A percentile compares a stretch with the other conserved stretches of the same genome.
These are phyloP conservation scores for Macquaria australasica DNA, from an alignment of 2,113 vertebrate genomes.

Conservation along the genomic window DNA sequence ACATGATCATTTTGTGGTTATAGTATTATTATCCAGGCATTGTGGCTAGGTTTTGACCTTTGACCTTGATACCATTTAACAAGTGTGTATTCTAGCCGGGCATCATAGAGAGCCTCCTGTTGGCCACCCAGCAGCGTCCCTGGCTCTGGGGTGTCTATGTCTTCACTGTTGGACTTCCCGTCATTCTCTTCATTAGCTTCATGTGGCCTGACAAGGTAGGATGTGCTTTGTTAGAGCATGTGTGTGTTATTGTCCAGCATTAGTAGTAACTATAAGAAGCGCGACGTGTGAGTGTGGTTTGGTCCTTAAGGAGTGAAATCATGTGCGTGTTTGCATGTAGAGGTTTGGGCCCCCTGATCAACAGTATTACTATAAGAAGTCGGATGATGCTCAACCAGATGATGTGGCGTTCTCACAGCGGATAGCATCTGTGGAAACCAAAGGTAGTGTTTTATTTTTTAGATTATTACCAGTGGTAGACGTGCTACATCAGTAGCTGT, in stretches of 20 bases:
- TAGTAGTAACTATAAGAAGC: background rate
- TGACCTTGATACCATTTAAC: too few species aligned
- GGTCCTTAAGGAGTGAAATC: conserved; percentile 24
- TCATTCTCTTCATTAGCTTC: conserved; percentile 85
- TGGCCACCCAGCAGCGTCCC: conserved; percentile 78
- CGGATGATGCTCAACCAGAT: conserved; percentile 81
- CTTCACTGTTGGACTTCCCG: conserved; percentile 84
- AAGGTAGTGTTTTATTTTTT: conserved; percentile 24
- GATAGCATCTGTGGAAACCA: background rate
- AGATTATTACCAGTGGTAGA: background rate
- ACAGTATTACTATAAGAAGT: conserved; percentile 86
- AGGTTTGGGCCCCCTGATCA: conserved; percentile 84
- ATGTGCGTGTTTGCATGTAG: conserved; percentile 60
- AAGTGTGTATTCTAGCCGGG: conserved; percentile 62
- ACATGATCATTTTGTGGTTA: background rate
- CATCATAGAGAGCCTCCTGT: conserved; percentile 75
- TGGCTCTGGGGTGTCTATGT: conserved; percentile 87
- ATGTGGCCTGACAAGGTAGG: conserved; percentile 87
- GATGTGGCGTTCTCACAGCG: conserved; percentile 27
- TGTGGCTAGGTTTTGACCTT: background rate
- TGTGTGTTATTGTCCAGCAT: background rate
- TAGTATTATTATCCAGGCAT: background rate
- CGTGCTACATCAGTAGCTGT: background rate
- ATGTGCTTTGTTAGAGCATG: background rate
- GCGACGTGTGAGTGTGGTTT: conserved; percentile 40